Base-by-base conservation (phyloP, 2,888 invertebrate genomes). In the Tetheella fluctuosa region DNA sequence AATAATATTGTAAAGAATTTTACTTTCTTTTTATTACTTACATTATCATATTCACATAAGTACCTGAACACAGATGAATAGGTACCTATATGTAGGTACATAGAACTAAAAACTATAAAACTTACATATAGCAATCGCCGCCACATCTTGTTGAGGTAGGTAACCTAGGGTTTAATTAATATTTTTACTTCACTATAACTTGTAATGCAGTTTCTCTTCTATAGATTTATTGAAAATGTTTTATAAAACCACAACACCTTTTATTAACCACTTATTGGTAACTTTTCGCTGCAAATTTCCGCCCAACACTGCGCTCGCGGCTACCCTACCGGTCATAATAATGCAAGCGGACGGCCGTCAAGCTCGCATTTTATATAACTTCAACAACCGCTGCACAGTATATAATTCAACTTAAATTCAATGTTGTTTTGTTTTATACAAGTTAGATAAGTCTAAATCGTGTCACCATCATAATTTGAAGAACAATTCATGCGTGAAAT, bases 331-430 rank as follows among this genome's bases (percentile, higher is more conserved):
- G 69, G 77, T 77, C 81, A 79, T 80, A 83, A 77, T 85, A 89
- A 85, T 87, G 84, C 81, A 81, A 73, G 82, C 87, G 83, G 73
- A 79, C 83, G 77, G 80, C 81, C 64, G 78, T 77, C 77, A 81
- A 76, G 71, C 83, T 79, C 74, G 80, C 80, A 77, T 83, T 90
- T 90, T 91, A 92, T 92, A 88, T 86, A 86, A 88, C 84, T 80
- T 83, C 78, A 80, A 69, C 88, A 85, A 82, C 74, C 72, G 71
- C 80, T 83, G 68, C 79, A 82, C 81, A 83, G 81, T 83, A 77
- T 77, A 81, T 82, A 84, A 86, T 83, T 80, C 73, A 82, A 84
- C 77, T 82, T 75, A 74, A 78, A 80, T 76, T 70, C 73, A 71
- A 73, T 74, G 82, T 84, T 76, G 79, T 89, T 86, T 89, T 86